Evolutionary conservation across 2,797 vertebrate genomes (phyloP).

Genomic region (Pempheris klunzingeri): DNA sequence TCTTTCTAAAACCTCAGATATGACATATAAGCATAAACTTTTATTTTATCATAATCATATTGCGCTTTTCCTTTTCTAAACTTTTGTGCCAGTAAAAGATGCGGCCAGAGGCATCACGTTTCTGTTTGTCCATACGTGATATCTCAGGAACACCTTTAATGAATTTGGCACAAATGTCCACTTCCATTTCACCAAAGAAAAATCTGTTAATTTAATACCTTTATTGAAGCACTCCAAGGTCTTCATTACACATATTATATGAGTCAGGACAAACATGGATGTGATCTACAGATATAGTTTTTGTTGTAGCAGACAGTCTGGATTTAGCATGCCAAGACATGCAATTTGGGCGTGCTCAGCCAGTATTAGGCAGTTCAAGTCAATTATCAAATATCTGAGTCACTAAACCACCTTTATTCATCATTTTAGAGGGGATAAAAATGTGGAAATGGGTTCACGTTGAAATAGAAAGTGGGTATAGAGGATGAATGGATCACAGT

Average conservation of each 20-base stretch:
- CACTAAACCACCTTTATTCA: constrained; percentile 1
- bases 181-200: too few relatives aligned
- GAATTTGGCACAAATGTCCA: too few relatives aligned
- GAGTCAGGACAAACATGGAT: too few relatives aligned
- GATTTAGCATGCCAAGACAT: neutral
- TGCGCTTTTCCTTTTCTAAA: too few relatives aligned
- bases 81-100: too few relatives aligned
- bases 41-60: constrained; percentile 11
- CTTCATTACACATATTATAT: too few relatives aligned
- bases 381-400: neutral
- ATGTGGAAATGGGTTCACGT: constrained; percentile 1
- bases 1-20: constrained; percentile 16
- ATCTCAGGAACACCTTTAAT: too few relatives aligned
- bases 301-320: neutral
- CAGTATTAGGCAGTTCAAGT: neutral
- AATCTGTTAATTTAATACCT: too few relatives aligned
- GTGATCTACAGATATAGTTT: too few relatives aligned
- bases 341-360: neutral
- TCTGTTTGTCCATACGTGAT: too few relatives aligned
- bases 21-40: constrained; percentile 12
- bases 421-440: constrained; percentile 2
- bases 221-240: too few relatives aligned
- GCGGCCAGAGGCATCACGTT: too few relatives aligned
- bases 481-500: constrained; percentile 32
- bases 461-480: constrained; percentile 30